Conservation (phyloP, 2,113 vertebrate genomes). For the Ascaphus truei region DNA sequence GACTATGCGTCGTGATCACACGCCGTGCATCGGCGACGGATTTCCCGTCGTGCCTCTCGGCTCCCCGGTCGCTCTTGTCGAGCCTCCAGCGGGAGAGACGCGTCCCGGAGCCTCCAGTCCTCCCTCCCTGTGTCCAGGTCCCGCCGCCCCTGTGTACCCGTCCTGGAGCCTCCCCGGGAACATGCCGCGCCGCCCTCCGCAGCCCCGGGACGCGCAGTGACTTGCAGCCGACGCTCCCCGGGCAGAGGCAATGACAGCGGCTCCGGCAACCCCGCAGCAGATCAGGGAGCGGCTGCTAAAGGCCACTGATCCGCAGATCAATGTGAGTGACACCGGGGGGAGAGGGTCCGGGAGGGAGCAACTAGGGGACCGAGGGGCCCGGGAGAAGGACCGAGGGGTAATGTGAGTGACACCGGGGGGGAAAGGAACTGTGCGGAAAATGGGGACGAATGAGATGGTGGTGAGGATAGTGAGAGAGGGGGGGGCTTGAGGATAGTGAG, state of each 20-base stretch:
- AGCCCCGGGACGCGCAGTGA: too few species aligned
- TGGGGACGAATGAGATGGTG: too few species aligned
- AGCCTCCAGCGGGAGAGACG: slow-evolving; percentile 33
- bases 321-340: slow-evolving; percentile 67
- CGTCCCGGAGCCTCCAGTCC: slow-evolving; percentile 31
- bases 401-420: too few species aligned
- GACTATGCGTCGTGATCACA: neutral
- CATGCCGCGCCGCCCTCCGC: slow-evolving; percentile 74
- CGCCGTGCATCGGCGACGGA: neutral
- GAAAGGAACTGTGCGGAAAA: too few species aligned
- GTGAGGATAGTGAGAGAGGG: too few species aligned
- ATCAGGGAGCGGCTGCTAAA: slow-evolving; percentile 91
- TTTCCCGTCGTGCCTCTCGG: slow-evolving; percentile 18
- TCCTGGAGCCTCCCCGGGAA: slow-evolving; percentile 69
- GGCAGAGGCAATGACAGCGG: neutral
- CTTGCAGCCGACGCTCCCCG: slow-evolving; percentile 24
- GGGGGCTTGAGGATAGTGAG: too few species aligned
- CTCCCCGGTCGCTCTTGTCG: slow-evolving; percentile 8
- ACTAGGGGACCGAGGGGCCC: too few species aligned
- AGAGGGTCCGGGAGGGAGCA: neutral
- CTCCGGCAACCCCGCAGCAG: slow-evolving; percentile 64
- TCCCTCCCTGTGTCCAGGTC: slow-evolving; percentile 41
- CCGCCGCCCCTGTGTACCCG: too few species aligned
- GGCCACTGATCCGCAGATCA: slow-evolving; percentile 86
- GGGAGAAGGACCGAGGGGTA: neutral